Evolutionary conservation across 2,888 invertebrate species (phyloP).

Genomic region (Drosophila engyochracea): DNA sequence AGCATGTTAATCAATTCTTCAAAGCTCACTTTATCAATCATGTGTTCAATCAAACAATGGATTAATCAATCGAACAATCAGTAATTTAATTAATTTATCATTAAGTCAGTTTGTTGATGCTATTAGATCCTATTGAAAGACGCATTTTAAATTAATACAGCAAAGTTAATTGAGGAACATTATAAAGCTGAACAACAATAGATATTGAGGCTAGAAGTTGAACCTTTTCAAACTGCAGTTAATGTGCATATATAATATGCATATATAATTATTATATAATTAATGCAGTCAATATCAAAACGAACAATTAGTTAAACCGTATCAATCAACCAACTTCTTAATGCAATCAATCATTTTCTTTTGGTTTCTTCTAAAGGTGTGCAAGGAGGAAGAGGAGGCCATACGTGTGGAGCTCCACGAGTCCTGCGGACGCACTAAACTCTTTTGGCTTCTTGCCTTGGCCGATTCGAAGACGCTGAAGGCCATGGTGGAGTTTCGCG

Average conservation of each 20-base stretch:
- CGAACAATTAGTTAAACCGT: background rate
- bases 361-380: slow-evolving; percentile 83
- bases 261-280: too few relatives aligned
- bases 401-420: slow-evolving; percentile 99
- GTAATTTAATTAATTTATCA: background rate
- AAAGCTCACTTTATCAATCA: background rate
- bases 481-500: slow-evolving; percentile 95
- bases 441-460: slow-evolving; percentile 97
- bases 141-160: too few relatives aligned
- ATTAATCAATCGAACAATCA: background rate
- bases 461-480: slow-evolving; percentile 97
- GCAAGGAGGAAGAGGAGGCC: slow-evolving; percentile 98
- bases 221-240: background rate
- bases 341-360: background rate
- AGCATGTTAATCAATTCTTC: background rate
- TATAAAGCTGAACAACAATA: background rate
- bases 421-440: slow-evolving; percentile 96
- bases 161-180: too few relatives aligned
- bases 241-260: too few relatives aligned
- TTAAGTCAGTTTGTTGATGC: too few relatives aligned
- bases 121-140: too few relatives aligned
- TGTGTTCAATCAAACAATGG: background rate
- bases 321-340: background rate
- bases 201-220: too few relatives aligned
- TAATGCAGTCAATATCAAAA: background rate